Evolutionary conservation across 2,888 invertebrate species (phyloP).

Genomic region (Tipula lateralis): DNA sequence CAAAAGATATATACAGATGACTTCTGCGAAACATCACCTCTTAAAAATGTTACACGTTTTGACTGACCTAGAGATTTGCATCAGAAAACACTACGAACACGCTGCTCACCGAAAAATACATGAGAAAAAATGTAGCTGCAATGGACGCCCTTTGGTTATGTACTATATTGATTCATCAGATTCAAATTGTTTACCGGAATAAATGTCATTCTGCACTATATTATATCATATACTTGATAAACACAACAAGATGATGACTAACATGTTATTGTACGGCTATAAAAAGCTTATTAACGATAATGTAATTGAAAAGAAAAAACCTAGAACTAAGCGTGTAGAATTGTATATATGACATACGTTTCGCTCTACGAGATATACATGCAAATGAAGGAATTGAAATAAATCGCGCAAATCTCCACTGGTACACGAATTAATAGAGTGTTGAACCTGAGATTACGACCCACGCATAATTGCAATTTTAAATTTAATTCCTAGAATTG

Average conservation of each 20-base stretch:
- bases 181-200: neutral
- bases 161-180: too few species aligned
- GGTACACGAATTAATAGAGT: neutral
- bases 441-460: neutral
- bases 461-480: neutral
- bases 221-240: neutral
- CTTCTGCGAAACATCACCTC: too few species aligned
- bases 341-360: neutral
- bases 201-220: neutral
- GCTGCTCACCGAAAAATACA: too few species aligned
- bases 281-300: neutral
- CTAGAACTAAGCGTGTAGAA: neutral
- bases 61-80: too few species aligned
- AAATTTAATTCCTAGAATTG: neutral
- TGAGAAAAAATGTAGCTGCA: too few species aligned
- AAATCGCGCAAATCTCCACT: neutral
- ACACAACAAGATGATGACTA: neutral
- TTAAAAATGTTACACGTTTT: too few species aligned
- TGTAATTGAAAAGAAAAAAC: conserved; percentile 2
- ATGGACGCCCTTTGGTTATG: too few species aligned
- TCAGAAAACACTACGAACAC: too few species aligned
- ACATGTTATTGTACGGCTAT: neutral
- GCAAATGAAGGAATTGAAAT: neutral
- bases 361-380: neutral
- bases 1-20: too few species aligned